Evolutionary conservation across 2,888 invertebrate genomes (phyloP), one percentile per base, ranked within the genome.

Genomic region (Punctoribates punctum): DNA sequence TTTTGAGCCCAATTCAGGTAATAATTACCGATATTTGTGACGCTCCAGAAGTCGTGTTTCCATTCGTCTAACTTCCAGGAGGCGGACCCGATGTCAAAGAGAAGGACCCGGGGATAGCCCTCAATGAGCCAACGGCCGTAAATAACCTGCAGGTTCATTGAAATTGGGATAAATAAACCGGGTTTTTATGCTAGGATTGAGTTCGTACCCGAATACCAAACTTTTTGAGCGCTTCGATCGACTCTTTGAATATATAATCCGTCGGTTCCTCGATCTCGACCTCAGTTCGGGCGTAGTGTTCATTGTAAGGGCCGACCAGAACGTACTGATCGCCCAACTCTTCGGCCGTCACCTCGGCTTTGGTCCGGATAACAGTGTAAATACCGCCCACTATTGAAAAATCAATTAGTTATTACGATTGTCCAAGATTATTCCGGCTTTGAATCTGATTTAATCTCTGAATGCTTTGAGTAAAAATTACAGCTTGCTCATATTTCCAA

Each of bases 61-160:
- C 91, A 99, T 77, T 92, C 90, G 84, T 98, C 95, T 82, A 99
- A 84, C 84, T 96, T 96, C 93, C 95, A 95, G 0, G 96, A 93
- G 0, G 92, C 62, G 0, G 95, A 76, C 23, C 95, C 94, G 83
- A 99, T 93, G 84, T 99, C 99, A 86, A 99, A 97, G 4, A 99
- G 87, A 75, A 99, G 90, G 57, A 99, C 91, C 84, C 96, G 96
- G 0, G 99, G 99, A 86, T 96, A 98, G n/a, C 99, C 99, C 83
- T 99, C 99, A 1, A 99, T 99, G 72, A 99, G 85, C 99, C 99
- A 99, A 2, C 96, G 91, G n/a, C 99, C 99, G 46, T 94, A 95
- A 82, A 93, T 90, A 34, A 34, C 34, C 34, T 34, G 34, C 4
- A 34, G 8, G 3, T 34, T 34, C 34, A 34, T 34, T 3, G 8